A percentile compares a stretch with the other conserved stretches of the same genome.
phyloP scores from a whole-genome alignment of 2,113 vertebrate genomes.

The Oophaga pumilio region DNA sequence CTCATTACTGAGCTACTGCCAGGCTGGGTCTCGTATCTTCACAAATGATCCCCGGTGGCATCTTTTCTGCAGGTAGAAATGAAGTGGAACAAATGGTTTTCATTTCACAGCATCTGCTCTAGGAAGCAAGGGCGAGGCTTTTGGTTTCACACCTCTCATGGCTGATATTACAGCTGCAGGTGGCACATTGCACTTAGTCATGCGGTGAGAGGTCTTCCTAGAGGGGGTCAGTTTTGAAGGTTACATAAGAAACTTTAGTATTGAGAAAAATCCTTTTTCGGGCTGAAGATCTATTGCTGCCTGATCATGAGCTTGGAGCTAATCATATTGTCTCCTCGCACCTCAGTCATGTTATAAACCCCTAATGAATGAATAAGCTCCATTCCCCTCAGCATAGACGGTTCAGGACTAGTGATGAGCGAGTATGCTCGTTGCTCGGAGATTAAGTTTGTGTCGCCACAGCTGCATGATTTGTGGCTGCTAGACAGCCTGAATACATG shows the following conservation, averaged over 20 bases:
- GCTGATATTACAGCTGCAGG: not conserved
- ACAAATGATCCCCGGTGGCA: not conserved
- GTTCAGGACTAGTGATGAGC: too few relatives aligned
- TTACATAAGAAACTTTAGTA: not conserved
- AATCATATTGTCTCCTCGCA: not conserved
- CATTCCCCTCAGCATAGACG: too few relatives aligned
- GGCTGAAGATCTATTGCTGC: too few relatives aligned
- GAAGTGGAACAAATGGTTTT: constrained; percentile 14
- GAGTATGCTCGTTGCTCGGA: too few relatives aligned
- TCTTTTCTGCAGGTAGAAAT: not conserved
- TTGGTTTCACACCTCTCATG: not conserved
- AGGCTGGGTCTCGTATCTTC: not conserved
- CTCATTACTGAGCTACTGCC: not conserved
- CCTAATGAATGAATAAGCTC: not conserved
- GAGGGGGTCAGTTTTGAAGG: not conserved
- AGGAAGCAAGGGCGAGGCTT: not conserved
- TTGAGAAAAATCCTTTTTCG: too few relatives aligned
- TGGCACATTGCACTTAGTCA: not conserved
- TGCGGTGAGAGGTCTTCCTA: not conserved
- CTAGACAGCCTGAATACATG: too few relatives aligned
- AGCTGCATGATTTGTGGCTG: too few relatives aligned
- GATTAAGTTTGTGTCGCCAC: too few relatives aligned
- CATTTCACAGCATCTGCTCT: constrained; percentile 15
- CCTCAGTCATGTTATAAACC: not conserved
- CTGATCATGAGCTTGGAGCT: not conserved